Conservation (phyloP, 37 sponge, comb jelly and placozoan genomes). For the Cliona cf. orientalis region DNA sequence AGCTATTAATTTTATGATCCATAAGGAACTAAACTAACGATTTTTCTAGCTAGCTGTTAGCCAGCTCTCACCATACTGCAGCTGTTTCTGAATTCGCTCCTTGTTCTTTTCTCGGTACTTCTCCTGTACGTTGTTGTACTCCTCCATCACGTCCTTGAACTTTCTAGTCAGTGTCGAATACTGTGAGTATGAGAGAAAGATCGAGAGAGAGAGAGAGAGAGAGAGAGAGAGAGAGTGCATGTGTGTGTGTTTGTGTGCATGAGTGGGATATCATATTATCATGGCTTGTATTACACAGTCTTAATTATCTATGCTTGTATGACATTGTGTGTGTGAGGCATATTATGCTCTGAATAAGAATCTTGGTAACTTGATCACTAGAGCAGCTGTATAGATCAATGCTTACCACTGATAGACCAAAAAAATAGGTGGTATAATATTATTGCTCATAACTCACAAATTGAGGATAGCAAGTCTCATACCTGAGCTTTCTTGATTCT, state of each 20-base stretch:
- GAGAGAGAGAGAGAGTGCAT: not conserved
- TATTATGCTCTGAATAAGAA: too few species aligned
- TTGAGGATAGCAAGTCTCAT: too few species aligned
- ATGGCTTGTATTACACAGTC: too few species aligned
- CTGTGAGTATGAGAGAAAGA: slow-evolving; percentile 10
- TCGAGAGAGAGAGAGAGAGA: not conserved
- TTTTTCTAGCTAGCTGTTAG: not conserved
- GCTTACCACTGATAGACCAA: too few species aligned
- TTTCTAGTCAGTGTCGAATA: slow-evolving; percentile 20
- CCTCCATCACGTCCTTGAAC: slow-evolving; percentile 69
- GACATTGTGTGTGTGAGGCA: too few species aligned
- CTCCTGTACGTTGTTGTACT: slow-evolving; percentile 70
- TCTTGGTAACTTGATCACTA: too few species aligned
- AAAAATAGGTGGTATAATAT: too few species aligned
- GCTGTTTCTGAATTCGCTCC: slow-evolving; percentile 68
- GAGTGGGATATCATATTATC: not conserved
- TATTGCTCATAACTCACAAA: too few species aligned
- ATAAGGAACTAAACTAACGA: too few species aligned
- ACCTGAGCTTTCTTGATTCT: slow-evolving; percentile 84
- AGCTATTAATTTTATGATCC: too few species aligned
- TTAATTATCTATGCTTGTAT: too few species aligned
- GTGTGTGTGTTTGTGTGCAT: not conserved
- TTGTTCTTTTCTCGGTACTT: slow-evolving; percentile 79
- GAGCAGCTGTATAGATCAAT: too few species aligned
- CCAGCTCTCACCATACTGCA: slow-evolving; percentile 50